These are phyloP conservation scores for Phyto melanocephala DNA, from an alignment of 2,888 invertebrate species.

Conservation along the genomic window DNA sequence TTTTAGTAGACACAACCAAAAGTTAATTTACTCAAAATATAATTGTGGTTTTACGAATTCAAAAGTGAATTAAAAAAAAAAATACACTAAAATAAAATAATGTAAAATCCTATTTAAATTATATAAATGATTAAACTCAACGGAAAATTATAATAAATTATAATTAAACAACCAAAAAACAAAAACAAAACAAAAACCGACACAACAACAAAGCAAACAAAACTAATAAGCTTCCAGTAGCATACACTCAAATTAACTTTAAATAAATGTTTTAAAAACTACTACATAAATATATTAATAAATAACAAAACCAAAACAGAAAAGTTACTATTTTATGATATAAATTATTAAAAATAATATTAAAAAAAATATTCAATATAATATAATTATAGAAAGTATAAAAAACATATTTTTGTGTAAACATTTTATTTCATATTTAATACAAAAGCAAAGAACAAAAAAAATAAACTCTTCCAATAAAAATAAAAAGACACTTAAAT, in stretches of 20 bases:
- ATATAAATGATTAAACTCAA: neutral
- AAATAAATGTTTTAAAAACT: slow-evolving; percentile 9
- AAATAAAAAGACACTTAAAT: too few species aligned
- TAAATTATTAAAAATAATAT: slow-evolving; percentile 28
- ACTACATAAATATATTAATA: slow-evolving; percentile 44
- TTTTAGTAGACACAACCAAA: neutral
- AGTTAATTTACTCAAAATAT: slow-evolving; percentile 19
- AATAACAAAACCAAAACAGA: slow-evolving; percentile 20
- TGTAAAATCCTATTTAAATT: slow-evolving; percentile 31
- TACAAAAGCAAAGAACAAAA: neutral
- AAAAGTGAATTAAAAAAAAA: neutral
- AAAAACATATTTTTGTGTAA: slow-evolving; percentile 54
- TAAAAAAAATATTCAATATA: neutral
- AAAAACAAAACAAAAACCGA: slow-evolving; percentile 40
- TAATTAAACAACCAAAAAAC: slow-evolving; percentile 6
- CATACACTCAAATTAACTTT: slow-evolving; percentile 62
- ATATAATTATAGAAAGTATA: neutral
- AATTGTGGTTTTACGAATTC: slow-evolving; percentile 43
- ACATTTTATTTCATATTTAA: slow-evolving; percentile 18
- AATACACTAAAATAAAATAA: slow-evolving; percentile 3
- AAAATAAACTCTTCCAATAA: too few species aligned
- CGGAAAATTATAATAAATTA: neutral
- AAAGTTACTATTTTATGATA: slow-evolving; percentile 66
- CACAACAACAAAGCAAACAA: slow-evolving; percentile 54
- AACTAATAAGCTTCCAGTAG: slow-evolving; percentile 65